Conservation (phyloP, 2,113 vertebrate species). For the Proteles cristata region DNA sequence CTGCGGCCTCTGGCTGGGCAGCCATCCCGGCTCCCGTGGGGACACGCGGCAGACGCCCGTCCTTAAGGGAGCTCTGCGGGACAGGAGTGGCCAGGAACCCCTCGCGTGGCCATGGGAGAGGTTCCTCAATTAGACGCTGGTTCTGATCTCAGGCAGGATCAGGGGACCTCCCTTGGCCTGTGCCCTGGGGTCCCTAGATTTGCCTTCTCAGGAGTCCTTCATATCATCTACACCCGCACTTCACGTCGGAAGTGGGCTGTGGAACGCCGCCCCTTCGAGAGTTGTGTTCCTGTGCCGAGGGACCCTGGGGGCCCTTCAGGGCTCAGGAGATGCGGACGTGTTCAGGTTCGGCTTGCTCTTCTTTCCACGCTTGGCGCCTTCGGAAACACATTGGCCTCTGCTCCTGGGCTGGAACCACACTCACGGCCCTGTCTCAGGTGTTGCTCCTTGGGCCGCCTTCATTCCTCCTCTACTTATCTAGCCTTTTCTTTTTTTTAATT, state of each 20-base stretch:
- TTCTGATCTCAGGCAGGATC: not conserved
- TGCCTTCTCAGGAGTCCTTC: not conserved
- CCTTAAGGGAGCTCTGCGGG: not conserved
- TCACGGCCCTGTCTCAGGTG: not conserved
- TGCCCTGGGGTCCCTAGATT: not conserved
- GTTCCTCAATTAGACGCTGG: not conserved
- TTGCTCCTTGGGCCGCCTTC: not conserved
- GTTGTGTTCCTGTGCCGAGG: not conserved
- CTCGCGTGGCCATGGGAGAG: not conserved
- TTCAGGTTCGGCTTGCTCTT: not conserved
- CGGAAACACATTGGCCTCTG: not conserved
- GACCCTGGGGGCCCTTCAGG: too few species aligned
- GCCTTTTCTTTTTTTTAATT: not conserved
- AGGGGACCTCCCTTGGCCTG: not conserved
- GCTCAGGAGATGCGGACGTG: not conserved
- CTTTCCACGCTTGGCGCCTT: not conserved
- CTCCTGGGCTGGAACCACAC: not conserved
- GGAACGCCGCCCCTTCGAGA: not conserved
- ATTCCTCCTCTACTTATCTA: not conserved
- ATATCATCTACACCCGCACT: not conserved
- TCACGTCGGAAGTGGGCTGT: not conserved
- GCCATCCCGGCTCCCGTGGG: not conserved
- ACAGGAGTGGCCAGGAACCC: not conserved
- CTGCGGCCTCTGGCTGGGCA: too few species aligned
- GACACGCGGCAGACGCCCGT: not conserved